A percentile compares a stretch with the other conserved stretches of the same genome.
phyloP scores from a whole-genome alignment of 1,140 invertebrate species.

The Leptinotarsa undecemlineata region DNA sequence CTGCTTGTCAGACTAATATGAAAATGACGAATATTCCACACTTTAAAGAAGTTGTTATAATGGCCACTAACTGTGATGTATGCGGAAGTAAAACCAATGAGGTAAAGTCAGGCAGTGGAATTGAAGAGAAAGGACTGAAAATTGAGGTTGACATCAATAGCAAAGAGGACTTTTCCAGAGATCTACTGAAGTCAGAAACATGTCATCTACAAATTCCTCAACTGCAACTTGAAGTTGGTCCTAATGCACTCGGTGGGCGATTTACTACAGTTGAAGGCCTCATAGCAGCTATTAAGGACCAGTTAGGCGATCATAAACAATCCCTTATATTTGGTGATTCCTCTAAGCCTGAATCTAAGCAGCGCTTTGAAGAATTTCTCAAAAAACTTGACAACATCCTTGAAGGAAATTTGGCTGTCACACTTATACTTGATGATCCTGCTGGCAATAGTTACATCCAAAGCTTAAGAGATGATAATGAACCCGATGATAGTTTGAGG shows the following conservation, averaged over 20 bases:
- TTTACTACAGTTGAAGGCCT: slow-evolving; percentile 96
- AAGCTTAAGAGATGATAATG: slow-evolving; percentile 67
- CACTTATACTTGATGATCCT: slow-evolving; percentile 90
- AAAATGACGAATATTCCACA: slow-evolving; percentile 94
- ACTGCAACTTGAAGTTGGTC: slow-evolving; percentile 84
- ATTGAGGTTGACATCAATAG: slow-evolving; percentile 77
- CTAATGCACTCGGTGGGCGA: slow-evolving; percentile 84
- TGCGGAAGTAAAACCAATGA: slow-evolving; percentile 93
- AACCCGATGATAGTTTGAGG: slow-evolving; percentile 67
- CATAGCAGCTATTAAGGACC: slow-evolving; percentile 69
- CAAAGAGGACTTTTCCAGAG: slow-evolving; percentile 83
- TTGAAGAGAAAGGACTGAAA: slow-evolving; percentile 80
- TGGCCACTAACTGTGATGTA: slow-evolving; percentile 90
- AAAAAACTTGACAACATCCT: slow-evolving; percentile 73
- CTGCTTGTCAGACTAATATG: slow-evolving; percentile 91
- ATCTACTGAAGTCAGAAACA: slow-evolving; percentile 96
- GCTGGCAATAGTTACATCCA: slow-evolving; percentile 97
- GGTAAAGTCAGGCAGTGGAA: slow-evolving; percentile 92
- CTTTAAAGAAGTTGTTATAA: slow-evolving; percentile 97
- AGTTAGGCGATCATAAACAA: slow-evolving; percentile 62
- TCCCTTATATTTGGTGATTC: slow-evolving; percentile 78
- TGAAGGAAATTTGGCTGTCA: slow-evolving; percentile 66
- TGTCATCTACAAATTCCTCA: slow-evolving; percentile 88
- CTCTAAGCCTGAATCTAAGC: slow-evolving; percentile 59
- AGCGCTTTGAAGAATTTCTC: slow-evolving; percentile 68